Conservation (phyloP, 2,888 invertebrate species). For the Euproctis similis region DNA sequence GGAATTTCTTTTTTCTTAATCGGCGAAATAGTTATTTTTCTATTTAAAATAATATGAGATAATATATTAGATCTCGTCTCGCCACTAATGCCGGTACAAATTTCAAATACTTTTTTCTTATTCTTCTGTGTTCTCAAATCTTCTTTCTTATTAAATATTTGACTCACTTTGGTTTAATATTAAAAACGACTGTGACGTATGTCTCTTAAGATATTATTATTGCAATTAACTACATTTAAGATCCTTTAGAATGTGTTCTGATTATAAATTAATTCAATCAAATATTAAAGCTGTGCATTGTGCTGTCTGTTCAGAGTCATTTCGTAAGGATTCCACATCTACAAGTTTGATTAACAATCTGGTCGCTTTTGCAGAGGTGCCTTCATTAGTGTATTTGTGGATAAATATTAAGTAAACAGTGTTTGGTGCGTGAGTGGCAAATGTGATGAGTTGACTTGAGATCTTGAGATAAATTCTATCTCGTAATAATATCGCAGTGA, state of each 20-base stretch:
- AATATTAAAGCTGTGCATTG: slow-evolving; percentile 70
- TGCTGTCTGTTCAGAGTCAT: slow-evolving; percentile 63
- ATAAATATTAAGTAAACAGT: slow-evolving; percentile 69
- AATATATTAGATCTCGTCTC: too few relatives aligned
- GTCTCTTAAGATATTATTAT: slow-evolving; percentile 49
- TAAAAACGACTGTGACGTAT: too few relatives aligned
- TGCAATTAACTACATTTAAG: slow-evolving; percentile 59
- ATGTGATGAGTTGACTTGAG: slow-evolving; percentile 12
- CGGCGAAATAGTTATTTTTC: too few relatives aligned
- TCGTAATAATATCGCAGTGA: too few relatives aligned
- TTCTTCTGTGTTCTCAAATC: too few relatives aligned
- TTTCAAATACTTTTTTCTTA: too few relatives aligned
- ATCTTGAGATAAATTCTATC: too few relatives aligned
- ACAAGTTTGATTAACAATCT: slow-evolving; percentile 76
- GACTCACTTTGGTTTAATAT: too few relatives aligned
- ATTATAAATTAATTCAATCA: slow-evolving; percentile 75
- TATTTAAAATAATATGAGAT: too few relatives aligned
- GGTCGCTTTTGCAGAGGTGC: slow-evolving; percentile 74
- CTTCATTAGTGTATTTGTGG: slow-evolving; percentile 76
- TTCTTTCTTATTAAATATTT: too few relatives aligned
- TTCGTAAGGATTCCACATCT: slow-evolving; percentile 75
- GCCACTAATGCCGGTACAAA: too few relatives aligned
- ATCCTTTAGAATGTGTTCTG: slow-evolving; percentile 68
- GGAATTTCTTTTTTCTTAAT: too few relatives aligned
- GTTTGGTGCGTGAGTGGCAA: slow-evolving; percentile 28